phyloP scores from a whole-genome alignment of 1,140 invertebrate genomes.

The Gerris buenoi region DNA sequence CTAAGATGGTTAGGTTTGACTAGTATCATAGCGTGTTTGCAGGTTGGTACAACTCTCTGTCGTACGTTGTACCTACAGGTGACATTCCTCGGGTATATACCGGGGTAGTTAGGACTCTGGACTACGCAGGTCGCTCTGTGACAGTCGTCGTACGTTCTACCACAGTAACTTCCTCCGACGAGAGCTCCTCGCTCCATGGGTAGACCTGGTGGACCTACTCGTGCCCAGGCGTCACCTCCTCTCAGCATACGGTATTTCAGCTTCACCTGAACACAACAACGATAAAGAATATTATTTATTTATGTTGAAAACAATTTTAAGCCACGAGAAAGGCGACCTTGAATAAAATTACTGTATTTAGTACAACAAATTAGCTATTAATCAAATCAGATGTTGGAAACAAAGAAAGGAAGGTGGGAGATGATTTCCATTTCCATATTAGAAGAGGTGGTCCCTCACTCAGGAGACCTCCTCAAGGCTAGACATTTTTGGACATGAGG shows the following conservation, averaged over 20 bases:
- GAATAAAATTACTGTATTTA: no score
- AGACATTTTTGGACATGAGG: no score
- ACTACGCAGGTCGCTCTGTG: constrained; percentile 50
- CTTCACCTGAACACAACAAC: constrained; percentile 55
- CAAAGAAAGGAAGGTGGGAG: no score
- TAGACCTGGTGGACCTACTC: constrained; percentile 51
- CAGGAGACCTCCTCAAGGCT: no score
- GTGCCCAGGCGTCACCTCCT: constrained; percentile 53
- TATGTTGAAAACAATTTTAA: no score
- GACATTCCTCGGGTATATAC: constrained; percentile 76
- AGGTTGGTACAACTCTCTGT: constrained; percentile 67
- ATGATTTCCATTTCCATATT: no score
- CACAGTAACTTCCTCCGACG: constrained; percentile 74
- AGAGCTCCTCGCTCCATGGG: constrained; percentile 55
- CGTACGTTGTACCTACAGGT: constrained; percentile 65
- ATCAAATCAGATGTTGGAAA: no score
- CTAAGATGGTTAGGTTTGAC: constrained; percentile 38
- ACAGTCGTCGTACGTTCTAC: constrained; percentile 72
- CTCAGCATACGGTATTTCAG: constrained; percentile 53
- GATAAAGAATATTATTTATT: no score
- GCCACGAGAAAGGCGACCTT: no score
- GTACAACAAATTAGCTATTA: no score
- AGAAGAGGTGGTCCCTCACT: no score
- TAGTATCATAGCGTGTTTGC: constrained; percentile 76
- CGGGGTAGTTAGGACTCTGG: constrained; percentile 80